Conservation (phyloP, 2,888 invertebrate species). For the Brachylomia viminalis region DNA sequence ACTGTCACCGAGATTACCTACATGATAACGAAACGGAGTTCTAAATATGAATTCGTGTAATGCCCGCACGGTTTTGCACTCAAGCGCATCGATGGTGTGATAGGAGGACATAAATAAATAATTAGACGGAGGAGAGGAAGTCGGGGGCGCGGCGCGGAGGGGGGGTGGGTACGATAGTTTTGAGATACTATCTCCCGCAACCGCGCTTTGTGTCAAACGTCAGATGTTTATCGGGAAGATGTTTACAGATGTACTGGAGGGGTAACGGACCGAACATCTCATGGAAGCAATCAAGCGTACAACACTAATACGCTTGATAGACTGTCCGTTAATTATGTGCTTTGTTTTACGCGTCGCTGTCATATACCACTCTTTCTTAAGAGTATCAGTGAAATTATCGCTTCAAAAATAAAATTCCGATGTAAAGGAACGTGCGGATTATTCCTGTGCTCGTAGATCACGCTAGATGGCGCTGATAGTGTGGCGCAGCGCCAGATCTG, state of each 20-base stretch:
- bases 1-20: conserved; percentile 84
- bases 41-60: conserved; percentile 88
- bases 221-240: conserved; percentile 89
- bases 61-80: conserved; percentile 83
- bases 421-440: conserved; percentile 67
- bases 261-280: conserved; percentile 85
- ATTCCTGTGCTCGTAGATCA: conserved; percentile 85
- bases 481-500: conserved; percentile 87
- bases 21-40: conserved; percentile 83
- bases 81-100: conserved; percentile 89
- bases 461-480: conserved; percentile 86
- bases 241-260: conserved; percentile 90
- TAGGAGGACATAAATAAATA: conserved; percentile 89
- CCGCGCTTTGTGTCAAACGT: conserved; percentile 91
- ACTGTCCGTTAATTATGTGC: conserved; percentile 85
- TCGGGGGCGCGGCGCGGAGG: conserved; percentile 73
- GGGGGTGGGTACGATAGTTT: conserved; percentile 83
- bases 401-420: conserved; percentile 44
- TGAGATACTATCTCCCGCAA: conserved; percentile 87
- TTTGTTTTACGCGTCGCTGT: conserved; percentile 75
- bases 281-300: conserved; percentile 84
- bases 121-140: conserved; percentile 88
- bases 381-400: conserved; percentile 33
- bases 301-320: conserved; percentile 83
- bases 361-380: conserved; percentile 59